A percentile compares a stretch with the other conserved stretches of the same genome.
Conservation (phyloP, 2,888 invertebrate species). For the Plebejus melissa region DNA sequence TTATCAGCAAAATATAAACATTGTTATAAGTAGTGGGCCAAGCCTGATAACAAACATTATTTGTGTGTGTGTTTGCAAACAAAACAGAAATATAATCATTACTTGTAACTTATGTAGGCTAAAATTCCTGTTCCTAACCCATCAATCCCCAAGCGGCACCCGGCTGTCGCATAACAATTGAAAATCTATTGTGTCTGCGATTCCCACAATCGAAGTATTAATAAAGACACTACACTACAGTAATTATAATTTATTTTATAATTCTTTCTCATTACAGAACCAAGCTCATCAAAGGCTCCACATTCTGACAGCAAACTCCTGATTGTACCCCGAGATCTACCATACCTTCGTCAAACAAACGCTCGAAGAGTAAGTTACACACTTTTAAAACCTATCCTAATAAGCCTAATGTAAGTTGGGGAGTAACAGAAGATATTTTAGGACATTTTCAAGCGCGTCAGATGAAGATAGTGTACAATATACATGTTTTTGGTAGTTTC, state of each 20-base stretch:
- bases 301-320: slow-evolving; percentile 64
- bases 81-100: not conserved
- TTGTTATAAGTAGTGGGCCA: not conserved
- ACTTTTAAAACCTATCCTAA: too few species aligned
- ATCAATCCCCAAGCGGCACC: not conserved
- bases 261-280: slow-evolving; percentile 49
- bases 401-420: too few species aligned
- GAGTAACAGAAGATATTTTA: too few species aligned
- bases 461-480: too few species aligned
- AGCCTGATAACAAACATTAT: not conserved
- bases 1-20: slow-evolving; percentile 9
- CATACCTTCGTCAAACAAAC: slow-evolving; percentile 76
- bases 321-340: slow-evolving; percentile 71
- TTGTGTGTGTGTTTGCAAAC: not conserved
- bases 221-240: not conserved
- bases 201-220: not conserved
- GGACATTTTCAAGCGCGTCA: too few species aligned
- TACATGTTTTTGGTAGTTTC: too few species aligned
- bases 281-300: slow-evolving; percentile 62
- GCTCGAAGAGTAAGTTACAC: slow-evolving; percentile 63
- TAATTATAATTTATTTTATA: not conserved
- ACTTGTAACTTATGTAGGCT: not conserved
- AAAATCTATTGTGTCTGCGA: too few species aligned
- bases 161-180: too few species aligned
- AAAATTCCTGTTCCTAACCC: not conserved